Evolutionary conservation across 2,888 invertebrate genomes (phyloP).

Genomic region (Pseudanteris insignis): DNA sequence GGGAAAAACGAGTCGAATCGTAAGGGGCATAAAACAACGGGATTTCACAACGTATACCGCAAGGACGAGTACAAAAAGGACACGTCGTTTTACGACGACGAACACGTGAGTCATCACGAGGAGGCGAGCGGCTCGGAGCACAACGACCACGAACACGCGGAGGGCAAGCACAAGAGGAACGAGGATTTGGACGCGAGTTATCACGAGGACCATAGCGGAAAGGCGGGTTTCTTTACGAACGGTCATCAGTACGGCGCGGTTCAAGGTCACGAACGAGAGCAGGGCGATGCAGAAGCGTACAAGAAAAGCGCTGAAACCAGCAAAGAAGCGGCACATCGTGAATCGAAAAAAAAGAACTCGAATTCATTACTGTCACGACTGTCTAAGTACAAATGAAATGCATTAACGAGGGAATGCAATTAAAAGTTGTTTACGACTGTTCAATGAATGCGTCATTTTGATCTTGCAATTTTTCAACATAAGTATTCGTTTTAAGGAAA

Average conservation of each 20-base stretch:
- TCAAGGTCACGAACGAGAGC: constrained; percentile 67
- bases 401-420: too few species aligned
- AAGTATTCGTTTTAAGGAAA: neutral
- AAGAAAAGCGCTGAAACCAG: constrained; percentile 63
- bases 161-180: constrained; percentile 65
- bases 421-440: too few species aligned
- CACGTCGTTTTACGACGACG: constrained; percentile 79
- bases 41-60: constrained; percentile 77
- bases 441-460: too few species aligned
- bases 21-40: constrained; percentile 77
- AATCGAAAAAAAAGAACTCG: constrained; percentile 34
- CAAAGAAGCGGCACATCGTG: constrained; percentile 52
- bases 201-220: constrained; percentile 67
- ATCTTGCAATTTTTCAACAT: too few species aligned
- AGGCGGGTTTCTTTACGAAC: constrained; percentile 68
- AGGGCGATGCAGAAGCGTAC: constrained; percentile 54
- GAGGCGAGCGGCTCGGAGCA: constrained; percentile 68
- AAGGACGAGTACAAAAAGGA: constrained; percentile 83
- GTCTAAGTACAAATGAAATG: constrained; percentile 6
- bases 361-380: neutral
- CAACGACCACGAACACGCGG: constrained; percentile 65
- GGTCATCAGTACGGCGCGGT: constrained; percentile 69
- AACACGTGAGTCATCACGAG: constrained; percentile 72
- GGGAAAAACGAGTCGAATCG: constrained; percentile 72
- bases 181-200: constrained; percentile 65